Conservation (phyloP, 2,888 invertebrate genomes). For the Teinopalpus imperialis region DNA sequence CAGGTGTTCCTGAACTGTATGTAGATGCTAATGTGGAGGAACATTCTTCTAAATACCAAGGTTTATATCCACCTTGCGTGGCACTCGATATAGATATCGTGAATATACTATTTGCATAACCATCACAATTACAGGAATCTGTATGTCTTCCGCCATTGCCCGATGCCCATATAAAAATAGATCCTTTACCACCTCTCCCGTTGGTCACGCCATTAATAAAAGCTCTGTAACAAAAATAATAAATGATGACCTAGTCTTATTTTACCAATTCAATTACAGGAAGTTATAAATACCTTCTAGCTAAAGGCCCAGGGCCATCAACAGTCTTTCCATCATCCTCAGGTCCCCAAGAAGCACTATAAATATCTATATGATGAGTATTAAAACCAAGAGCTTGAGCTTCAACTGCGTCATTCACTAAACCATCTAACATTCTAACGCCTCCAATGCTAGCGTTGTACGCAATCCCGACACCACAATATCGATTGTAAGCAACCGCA, state of each 20-base stretch:
- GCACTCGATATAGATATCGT: conserved; percentile 99
- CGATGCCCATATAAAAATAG: conserved; percentile 99
- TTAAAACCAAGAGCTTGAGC: conserved; percentile 95
- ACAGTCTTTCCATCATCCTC: conserved; percentile 98
- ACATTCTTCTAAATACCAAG: conserved; percentile 99
- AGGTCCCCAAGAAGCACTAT: conserved; percentile 98
- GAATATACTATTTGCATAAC: conserved; percentile 99
- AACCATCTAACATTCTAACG: conserved; percentile 98
- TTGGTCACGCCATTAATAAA: conserved; percentile 96
- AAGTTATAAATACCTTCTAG: conserved; percentile 85
- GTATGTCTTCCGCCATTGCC: conserved; percentile 97
- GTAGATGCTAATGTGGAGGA: conserved; percentile 99
- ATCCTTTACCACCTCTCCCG: conserved; percentile 95
- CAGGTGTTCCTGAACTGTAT: conserved; percentile 97
- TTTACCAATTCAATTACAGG: too few species aligned
- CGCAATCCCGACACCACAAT: conserved; percentile 98
- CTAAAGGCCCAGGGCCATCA: conserved; percentile 96
- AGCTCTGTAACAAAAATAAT: conserved; percentile 83
- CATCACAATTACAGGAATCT: conserved; percentile 99
- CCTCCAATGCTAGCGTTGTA: conserved; percentile 98
- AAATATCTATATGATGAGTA: conserved; percentile 97
- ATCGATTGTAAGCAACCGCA: conserved; percentile 96
- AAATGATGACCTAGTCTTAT: conserved; percentile 46
- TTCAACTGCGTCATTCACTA: conserved; percentile 97
- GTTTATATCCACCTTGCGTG: conserved; percentile 96